These are phyloP conservation scores for Mythimna ferrago DNA, from an alignment of 2,888 invertebrate species.

Conservation along the genomic window DNA sequence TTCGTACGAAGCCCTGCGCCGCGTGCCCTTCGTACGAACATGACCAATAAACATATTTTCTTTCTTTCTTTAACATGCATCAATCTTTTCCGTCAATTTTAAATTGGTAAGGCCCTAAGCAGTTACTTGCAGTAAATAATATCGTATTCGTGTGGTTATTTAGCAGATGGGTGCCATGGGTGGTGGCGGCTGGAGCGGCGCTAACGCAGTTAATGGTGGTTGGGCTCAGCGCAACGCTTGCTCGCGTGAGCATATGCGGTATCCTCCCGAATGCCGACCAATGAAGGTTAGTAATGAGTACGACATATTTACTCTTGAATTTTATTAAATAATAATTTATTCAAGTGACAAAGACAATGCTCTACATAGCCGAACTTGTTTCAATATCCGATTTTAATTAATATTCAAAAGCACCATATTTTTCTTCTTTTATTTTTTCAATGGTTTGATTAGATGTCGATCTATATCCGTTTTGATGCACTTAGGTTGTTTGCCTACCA, in stretches of 20 bases:
- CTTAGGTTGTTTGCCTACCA: not conserved
- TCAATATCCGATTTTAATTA: not conserved
- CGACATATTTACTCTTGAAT: conserved; percentile 31
- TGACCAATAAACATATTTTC: no score
- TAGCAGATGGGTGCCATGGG: conserved; percentile 81
- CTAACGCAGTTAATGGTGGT: conserved; percentile 72
- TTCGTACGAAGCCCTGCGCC: no score
- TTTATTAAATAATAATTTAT: conserved; percentile 28
- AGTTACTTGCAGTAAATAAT: not conserved
- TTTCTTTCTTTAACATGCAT: no score
- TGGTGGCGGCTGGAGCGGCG: conserved; percentile 79
- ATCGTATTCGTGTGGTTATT: not conserved
- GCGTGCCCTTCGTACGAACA: no score
- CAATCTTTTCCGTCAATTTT: no score
- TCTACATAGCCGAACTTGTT: not conserved
- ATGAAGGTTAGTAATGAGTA: conserved; percentile 76
- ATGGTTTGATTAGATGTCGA: no score
- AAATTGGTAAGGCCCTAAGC: not conserved
- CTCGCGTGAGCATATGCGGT: conserved; percentile 83
- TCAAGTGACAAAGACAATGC: not conserved
- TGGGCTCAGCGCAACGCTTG: conserved; percentile 82
- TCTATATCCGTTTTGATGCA: not conserved
- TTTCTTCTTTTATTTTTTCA: no score
- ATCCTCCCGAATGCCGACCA: conserved; percentile 81
- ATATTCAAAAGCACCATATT: not conserved